Percentiles rank a stretch among this genome's conserved stretches.
Conservation (phyloP, 2,113 vertebrate species). For the Ia io region DNA sequence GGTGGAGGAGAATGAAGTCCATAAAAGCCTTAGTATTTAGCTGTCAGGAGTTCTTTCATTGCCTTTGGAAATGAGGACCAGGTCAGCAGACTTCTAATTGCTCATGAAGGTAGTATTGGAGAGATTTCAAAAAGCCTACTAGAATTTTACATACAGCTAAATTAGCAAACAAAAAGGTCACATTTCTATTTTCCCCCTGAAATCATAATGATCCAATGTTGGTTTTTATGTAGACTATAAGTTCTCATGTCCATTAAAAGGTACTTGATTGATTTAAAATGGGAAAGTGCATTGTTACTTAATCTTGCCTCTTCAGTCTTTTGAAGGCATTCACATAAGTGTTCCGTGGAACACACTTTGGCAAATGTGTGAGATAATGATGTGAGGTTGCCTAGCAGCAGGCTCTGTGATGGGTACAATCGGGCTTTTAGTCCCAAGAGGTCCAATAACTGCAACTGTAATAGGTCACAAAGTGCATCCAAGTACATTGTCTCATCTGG, state of each 20-base stretch:
- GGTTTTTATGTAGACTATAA: background rate
- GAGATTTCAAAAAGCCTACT: slow-evolving; percentile 10
- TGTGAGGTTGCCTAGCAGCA: slow-evolving; percentile 45
- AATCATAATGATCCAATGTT: background rate
- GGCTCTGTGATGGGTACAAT: slow-evolving; percentile 5
- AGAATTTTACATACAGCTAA: background rate
- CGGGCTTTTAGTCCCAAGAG: slow-evolving; percentile 33
- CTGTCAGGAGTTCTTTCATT: background rate
- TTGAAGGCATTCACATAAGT: background rate
- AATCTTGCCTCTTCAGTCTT: slow-evolving; percentile 22
- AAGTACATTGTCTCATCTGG: background rate
- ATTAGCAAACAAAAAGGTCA: background rate
- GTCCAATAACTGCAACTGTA: background rate
- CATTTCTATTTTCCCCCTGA: background rate
- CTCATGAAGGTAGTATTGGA: background rate
- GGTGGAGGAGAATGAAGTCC: background rate
- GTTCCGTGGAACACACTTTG: slow-evolving; percentile 57
- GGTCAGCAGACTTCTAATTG: background rate
- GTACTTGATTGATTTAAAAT: slow-evolving; percentile 39
- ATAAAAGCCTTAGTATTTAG: background rate
- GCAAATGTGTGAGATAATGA: slow-evolving; percentile 43
- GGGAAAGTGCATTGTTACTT: background rate
- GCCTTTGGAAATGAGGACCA: background rate
- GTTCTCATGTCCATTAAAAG: background rate
- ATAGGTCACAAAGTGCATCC: background rate